Percentiles rank a stretch among this genome's conserved stretches.
Conservation (phyloP, 2,113 vertebrate species). For the Rutilus rutilus region DNA sequence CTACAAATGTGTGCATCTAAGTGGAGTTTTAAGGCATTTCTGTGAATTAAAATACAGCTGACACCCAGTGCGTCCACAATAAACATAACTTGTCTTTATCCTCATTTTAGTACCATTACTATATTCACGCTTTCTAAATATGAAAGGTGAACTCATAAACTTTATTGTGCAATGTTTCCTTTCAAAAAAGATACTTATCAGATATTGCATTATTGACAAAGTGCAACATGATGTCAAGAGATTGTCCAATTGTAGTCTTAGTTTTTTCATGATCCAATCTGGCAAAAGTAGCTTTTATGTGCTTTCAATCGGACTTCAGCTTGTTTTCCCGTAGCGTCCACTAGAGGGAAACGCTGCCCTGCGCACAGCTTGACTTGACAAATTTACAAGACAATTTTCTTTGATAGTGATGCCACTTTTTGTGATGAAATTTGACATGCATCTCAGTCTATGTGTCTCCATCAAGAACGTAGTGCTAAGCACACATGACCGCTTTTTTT, state of each 20-base stretch:
- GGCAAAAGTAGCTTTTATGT: neutral
- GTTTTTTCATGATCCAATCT: neutral
- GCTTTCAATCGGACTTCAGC: no score
- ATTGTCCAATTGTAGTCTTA: neutral
- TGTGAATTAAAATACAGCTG: neutral
- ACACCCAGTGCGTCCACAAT: neutral
- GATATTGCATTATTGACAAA: neutral
- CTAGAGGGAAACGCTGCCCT: neutral
- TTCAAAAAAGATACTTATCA: neutral
- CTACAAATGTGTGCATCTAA: neutral
- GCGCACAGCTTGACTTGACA: neutral
- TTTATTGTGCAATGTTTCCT: no score
- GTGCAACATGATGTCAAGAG: neutral
- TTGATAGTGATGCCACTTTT: neutral
- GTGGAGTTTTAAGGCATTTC: conserved; percentile 21
- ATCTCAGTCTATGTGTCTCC: neutral
- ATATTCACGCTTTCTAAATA: neutral
- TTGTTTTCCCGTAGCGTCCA: neutral
- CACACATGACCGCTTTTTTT: neutral
- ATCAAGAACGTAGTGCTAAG: neutral
- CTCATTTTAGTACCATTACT: neutral
- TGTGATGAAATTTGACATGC: neutral
- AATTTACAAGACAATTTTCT: neutral
- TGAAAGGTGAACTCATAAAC: neutral
- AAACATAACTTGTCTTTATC: neutral